phyloP scores from a whole-genome alignment of 35 echinoderm and acorn worm species.

The Diadema setosum region DNA sequence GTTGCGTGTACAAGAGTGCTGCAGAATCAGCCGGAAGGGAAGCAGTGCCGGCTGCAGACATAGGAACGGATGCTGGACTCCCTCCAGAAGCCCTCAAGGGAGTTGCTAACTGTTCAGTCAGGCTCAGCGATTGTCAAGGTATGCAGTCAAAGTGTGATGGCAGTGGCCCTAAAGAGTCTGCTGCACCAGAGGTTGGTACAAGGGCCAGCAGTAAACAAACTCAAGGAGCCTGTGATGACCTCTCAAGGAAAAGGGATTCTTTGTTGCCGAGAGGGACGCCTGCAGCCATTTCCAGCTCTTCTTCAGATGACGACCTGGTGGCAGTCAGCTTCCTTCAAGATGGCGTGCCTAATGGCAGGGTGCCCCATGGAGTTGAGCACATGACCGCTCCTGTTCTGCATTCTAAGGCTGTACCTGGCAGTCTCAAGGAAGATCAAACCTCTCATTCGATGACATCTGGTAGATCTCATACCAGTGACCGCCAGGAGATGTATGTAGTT shows the following conservation, averaged over 20 bases:
- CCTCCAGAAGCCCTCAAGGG: too few species aligned
- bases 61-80: too few species aligned
- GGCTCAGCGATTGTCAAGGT: not conserved
- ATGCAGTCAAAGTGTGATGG: not conserved
- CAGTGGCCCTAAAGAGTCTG: not conserved
- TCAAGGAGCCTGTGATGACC: not conserved
- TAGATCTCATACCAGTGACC: not conserved
- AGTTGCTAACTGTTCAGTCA: too few species aligned
- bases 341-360: not conserved
- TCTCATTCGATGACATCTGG: not conserved
- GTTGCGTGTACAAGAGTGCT: not conserved
- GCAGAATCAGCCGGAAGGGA: not conserved
- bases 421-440: not conserved
- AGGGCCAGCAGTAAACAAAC: not conserved
- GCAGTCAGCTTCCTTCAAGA: not conserved
- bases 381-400: not conserved
- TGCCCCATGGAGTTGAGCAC: not conserved
- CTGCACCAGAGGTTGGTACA: not conserved
- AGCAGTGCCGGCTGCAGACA: not conserved
- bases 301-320: not conserved
- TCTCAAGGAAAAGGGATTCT: not conserved
- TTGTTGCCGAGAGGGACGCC: not conserved
- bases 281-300: not conserved
- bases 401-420: not conserved
- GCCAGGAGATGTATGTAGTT: too few species aligned